Conservation (phyloP, 2,888 invertebrate genomes). For the Drosophila ezoana region DNA sequence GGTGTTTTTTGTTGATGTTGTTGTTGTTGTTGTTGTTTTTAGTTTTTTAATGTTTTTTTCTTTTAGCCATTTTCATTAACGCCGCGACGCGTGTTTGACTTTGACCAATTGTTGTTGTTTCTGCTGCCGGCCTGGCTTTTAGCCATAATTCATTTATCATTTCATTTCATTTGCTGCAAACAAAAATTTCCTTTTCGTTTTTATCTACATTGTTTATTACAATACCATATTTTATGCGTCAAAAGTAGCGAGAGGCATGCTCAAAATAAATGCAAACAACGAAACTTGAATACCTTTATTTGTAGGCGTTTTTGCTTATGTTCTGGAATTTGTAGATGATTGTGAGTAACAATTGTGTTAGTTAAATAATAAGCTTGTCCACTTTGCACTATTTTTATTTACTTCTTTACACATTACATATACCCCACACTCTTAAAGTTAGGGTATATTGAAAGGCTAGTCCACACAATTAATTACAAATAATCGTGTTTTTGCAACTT, state of each 20-base stretch:
- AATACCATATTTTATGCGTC: conserved; percentile 40
- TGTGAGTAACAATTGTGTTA: too few relatives aligned
- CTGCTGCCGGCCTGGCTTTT: conserved; percentile 32
- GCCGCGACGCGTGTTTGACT: conserved; percentile 33
- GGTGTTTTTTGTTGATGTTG: neutral
- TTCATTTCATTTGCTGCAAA: conserved; percentile 34
- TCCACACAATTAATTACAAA: conserved; percentile 8
- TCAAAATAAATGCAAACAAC: neutral
- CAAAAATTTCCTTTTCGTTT: conserved; percentile 24
- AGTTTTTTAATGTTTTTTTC: neutral
- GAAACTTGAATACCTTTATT: neutral
- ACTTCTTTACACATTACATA: too few relatives aligned
- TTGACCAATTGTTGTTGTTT: conserved; percentile 37
- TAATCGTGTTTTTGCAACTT: conserved; percentile 2
- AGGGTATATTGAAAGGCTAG: conserved; percentile 10
- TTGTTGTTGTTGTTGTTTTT: neutral
- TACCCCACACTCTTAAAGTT: neutral
- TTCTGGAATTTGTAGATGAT: too few relatives aligned
- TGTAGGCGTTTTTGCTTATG: too few relatives aligned
- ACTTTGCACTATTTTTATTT: too few relatives aligned
- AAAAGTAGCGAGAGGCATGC: conserved; percentile 14
- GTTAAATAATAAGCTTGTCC: too few relatives aligned
- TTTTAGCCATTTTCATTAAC: conserved; percentile 37
- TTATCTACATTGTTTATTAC: conserved; percentile 32
- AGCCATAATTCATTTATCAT: conserved; percentile 58